Conservation (phyloP, 2,113 vertebrate genomes). For the Protomyctophum bolini region DNA sequence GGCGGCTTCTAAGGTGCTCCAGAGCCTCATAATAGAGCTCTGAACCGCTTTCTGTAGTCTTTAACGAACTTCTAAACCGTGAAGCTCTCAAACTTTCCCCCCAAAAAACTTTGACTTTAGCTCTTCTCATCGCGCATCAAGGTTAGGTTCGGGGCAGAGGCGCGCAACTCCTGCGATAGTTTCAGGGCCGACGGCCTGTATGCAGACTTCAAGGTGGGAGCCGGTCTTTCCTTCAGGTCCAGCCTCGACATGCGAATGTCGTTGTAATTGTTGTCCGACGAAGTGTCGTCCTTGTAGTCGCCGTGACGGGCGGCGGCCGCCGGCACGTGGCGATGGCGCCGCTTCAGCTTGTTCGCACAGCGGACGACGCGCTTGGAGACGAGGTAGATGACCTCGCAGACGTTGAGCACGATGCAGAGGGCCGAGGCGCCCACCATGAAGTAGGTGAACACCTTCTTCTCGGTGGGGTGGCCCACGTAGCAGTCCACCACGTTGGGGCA, state of each 20-base stretch:
- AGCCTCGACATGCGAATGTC: neutral
- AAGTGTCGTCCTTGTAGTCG: constrained; percentile 48
- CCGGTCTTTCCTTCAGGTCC: constrained; percentile 46
- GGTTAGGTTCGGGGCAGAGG: constrained; percentile 76
- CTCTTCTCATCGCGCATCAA: constrained; percentile 7
- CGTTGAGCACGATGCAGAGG: constrained; percentile 85
- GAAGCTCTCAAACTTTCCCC: neutral
- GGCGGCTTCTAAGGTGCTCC: constrained; percentile 41
- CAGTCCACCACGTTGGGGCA: constrained; percentile 88
- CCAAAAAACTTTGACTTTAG: neutral
- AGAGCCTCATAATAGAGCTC: constrained; percentile 31
- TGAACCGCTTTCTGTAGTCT: constrained; percentile 20
- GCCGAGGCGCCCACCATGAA: constrained; percentile 87
- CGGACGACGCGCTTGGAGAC: constrained; percentile 76
- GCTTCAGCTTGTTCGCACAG: constrained; percentile 40
- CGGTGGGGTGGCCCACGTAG: constrained; percentile 85
- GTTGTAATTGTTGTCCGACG: constrained; percentile 48
- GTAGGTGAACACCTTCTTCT: constrained; percentile 89
- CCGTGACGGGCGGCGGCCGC: accelerated
- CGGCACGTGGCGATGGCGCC: neutral
- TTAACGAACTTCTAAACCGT: neutral
- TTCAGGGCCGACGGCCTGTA: constrained; percentile 3
- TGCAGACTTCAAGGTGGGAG: constrained; percentile 1
- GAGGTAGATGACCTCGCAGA: constrained; percentile 86
- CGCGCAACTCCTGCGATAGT: constrained; percentile 59